phyloP scores from a whole-genome alignment of 2,888 invertebrate species.

The Eueremaeus valkanovi region DNA sequence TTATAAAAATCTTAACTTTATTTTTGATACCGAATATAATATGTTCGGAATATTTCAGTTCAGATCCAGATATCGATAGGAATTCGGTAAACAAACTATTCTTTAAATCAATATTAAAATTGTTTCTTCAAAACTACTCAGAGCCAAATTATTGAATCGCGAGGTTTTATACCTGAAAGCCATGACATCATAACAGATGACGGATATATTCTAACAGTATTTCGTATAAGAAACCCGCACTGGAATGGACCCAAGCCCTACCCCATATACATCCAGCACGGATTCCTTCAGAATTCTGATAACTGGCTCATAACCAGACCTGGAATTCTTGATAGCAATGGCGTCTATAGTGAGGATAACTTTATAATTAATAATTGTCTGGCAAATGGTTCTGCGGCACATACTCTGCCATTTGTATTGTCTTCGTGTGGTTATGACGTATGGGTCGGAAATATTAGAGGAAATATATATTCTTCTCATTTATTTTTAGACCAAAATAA shows the following conservation, averaged over 20 bases:
- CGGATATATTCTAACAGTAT: slow-evolving; percentile 35
- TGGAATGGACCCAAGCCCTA: not conserved
- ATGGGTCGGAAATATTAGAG: slow-evolving; percentile 57
- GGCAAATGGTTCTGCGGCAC: not conserved
- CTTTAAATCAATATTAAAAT: no score
- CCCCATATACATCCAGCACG: slow-evolving; percentile 38
- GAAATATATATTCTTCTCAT: slow-evolving; percentile 55
- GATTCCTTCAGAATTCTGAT: slow-evolving; percentile 31
- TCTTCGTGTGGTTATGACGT: slow-evolving; percentile 54
- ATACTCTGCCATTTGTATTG: slow-evolving; percentile 44
- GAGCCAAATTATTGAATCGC: slow-evolving; percentile 36
- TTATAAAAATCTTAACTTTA: no score
- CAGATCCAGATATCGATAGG: slow-evolving; percentile 13
- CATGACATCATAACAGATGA: slow-evolving; percentile 38
- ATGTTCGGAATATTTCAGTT: not conserved
- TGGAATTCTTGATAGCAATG: slow-evolving; percentile 7
- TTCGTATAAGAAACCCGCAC: slow-evolving; percentile 40
- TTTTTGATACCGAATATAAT: no score
- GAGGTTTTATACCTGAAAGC: slow-evolving; percentile 38
- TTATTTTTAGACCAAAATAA: not conserved
- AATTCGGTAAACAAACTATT: slow-evolving; percentile 36
- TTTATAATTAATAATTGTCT: not conserved
- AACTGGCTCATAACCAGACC: not conserved
- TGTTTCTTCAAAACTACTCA: no score
- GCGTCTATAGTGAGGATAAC: not conserved